Evolutionary conservation across 2,888 invertebrate species (phyloP).

Genomic region (Labia minor): DNA sequence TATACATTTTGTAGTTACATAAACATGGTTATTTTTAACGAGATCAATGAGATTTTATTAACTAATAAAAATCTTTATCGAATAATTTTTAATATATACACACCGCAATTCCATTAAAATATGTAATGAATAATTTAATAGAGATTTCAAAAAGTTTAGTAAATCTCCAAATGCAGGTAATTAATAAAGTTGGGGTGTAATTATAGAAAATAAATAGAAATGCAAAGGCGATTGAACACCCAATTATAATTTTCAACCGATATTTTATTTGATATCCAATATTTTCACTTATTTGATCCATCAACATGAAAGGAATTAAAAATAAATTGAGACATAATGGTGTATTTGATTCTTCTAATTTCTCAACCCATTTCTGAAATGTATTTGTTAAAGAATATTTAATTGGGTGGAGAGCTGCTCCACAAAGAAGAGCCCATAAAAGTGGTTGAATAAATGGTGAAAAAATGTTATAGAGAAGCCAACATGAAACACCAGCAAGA

Average conservation of each 20-base stretch:
- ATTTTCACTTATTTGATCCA: constrained; percentile 62
- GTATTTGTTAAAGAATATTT: constrained; percentile 69
- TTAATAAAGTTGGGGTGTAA: constrained; percentile 56
- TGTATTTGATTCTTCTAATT: constrained; percentile 52
- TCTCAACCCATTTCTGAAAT: constrained; percentile 68
- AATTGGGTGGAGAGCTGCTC: constrained; percentile 93
- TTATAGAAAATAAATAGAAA: constrained; percentile 53
- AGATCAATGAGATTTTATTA: too few relatives aligned
- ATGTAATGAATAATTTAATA: constrained; percentile 34
- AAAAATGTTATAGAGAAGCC: constrained; percentile 71
- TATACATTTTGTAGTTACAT: too few relatives aligned
- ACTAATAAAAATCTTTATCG: too few relatives aligned
- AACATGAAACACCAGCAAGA: constrained; percentile 55
- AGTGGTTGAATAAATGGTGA: constrained; percentile 88
- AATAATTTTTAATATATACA: too few relatives aligned
- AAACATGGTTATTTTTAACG: too few relatives aligned
- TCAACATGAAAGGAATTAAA: constrained; percentile 61
- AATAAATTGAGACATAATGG: constrained; percentile 51
- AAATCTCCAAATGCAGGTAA: constrained; percentile 46
- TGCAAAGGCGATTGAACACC: constrained; percentile 36
- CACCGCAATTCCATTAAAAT: constrained; percentile 34
- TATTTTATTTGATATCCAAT: constrained; percentile 59
- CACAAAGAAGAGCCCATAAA: constrained; percentile 90
- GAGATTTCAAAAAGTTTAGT: constrained; percentile 28
- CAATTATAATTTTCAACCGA: constrained; percentile 50